Evolutionary conservation across 2,888 invertebrate genomes (phyloP), one percentile per base, ranked within the genome.

Genomic region (Falcaria lacertinaria): DNA sequence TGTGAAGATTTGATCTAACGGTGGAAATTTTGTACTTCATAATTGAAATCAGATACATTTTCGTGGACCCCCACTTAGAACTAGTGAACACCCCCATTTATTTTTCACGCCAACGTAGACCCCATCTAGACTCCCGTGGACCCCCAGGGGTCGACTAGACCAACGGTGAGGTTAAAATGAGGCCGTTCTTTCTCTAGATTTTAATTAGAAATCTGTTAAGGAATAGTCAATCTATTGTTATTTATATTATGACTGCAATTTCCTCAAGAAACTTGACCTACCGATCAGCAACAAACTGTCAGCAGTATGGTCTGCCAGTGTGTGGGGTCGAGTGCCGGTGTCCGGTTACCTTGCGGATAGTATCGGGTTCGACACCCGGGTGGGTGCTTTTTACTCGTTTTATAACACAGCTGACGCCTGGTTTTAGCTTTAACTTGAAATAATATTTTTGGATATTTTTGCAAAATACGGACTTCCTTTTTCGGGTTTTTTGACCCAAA

Each of bases 331-430:
- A 28, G 28, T 28, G 43, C 50, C 43, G 58, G 74, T 80, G 47
- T 81, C 74, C 43, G 54, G 64, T 81, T 71, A 50, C 80, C 42
- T 42, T 17, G 37, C 22, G 15, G 14, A 22, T 38, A 64, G 75
- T 82, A 69, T 83, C 79, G 49, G 60, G 76, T 83, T 83, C 66
- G 70, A 70, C 71, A 62, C 69, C 69, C 45, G 67, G 62, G 45
- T 41, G 25, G 42, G 41, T 48, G 57, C 55, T 69, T 62, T 64
- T 67, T 63, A 58, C 57, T 56, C 62, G 57, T 60, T 66, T 56
- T 62, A 47, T 44, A 45, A 47, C 11, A 46, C 82, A 81, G 71
- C 76, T 82, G 83, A 65, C 72, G 61, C 45, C 52, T 33, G 39
- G 44, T 58, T 48, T 53, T 46, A 55, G 45, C 46, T 47, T 52